Evolutionary conservation across 2,797 vertebrate species (phyloP), one percentile per base, ranked within the genome.

Genomic region (Xenopus petersii): DNA sequence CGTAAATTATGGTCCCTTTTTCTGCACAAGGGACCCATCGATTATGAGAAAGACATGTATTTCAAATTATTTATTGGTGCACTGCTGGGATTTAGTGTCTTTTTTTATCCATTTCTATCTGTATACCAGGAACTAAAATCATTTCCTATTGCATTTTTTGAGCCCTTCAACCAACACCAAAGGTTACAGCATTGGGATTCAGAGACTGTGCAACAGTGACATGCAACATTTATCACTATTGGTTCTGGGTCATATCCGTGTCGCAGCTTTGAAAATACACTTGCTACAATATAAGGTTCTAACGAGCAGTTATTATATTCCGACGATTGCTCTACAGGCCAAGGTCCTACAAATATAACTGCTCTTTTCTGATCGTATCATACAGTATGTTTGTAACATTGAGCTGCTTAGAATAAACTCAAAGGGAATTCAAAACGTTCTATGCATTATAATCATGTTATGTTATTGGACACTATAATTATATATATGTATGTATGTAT

Each of bases 61-160:
- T 72, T 77, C 61, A 72, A 67, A 72, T 77, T 67, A 77, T 77
- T 77, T 72, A 77, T 77, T 67, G 64, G 56, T 72, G 67, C 64
- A 67, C 70, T 68, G 59, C 58, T 72, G 75, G 69, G 64, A 72
- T 72, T 67, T 56, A 67, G 70, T 58, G 54, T 77, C 59, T 66
- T 47, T 66, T 60, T 55, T 56, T 63, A 63, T 60, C 33, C 56
- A 63, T 70, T 36, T 67, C 64, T 61, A 67, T 46, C 63, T 51
- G n/a, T 72, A 71, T 72, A 59, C 51, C 30, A 42, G 64, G 30
- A 72, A 64, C 70, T 73, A 66, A 78, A 73, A 64, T 64, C 13
- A 73, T 73, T 24, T 72, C 70, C 42, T 67, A 68, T 59, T 64
- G 33, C 36, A 59, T 71, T 71, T 71, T 61, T 54, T 69, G 16